These are phyloP conservation scores for Vicugna pacos DNA, from an alignment of 2,113 vertebrate genomes.

Conservation along the genomic window DNA sequence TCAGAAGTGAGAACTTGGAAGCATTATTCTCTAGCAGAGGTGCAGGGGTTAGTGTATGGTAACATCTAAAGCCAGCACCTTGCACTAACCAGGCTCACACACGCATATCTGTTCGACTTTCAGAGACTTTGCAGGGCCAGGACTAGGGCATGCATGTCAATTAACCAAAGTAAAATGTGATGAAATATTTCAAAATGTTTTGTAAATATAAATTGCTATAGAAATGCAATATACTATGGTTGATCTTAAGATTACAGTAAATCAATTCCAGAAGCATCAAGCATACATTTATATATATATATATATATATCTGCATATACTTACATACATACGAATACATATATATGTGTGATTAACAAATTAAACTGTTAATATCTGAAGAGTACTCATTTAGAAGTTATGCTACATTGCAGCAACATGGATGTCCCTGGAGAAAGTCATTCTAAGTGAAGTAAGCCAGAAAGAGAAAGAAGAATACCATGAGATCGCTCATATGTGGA, in stretches of 20 bases:
- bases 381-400: not conserved
- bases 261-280: conserved; percentile 11
- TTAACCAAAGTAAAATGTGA: conserved; percentile 8
- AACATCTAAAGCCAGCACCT: not conserved
- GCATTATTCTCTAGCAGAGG: conserved; percentile 31
- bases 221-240: not conserved
- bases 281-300: not conserved
- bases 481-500: no score
- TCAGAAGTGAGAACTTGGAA: conserved; percentile 53
- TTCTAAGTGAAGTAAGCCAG: no score
- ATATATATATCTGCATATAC: not conserved
- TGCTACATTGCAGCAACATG: not conserved
- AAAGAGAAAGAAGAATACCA: no score
- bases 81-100: not conserved
- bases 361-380: conserved; percentile 9
- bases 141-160: not conserved
- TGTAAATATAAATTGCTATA: conserved; percentile 1
- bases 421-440: no score
- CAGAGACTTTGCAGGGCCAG: not conserved
- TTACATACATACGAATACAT: not conserved
- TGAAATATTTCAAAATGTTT: not conserved
- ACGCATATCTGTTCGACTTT: not conserved
- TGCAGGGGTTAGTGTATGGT: not conserved
- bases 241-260: not conserved
- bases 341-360: not conserved